Base-by-base conservation (phyloP, 1,140 invertebrate species). In the Drosophila triauraria region DNA sequence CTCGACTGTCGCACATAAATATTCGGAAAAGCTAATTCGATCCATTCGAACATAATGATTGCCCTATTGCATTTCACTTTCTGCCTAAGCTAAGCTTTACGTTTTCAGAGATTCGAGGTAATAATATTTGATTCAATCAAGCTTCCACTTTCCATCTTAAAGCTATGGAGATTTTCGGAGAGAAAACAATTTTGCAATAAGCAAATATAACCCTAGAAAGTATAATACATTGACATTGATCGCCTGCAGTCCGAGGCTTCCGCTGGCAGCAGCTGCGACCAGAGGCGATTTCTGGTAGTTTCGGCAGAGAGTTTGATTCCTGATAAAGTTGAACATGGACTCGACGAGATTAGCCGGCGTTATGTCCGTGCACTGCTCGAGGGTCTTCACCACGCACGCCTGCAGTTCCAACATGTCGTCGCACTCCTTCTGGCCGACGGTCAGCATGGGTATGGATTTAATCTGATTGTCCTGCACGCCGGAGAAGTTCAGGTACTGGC, bases 291-390 rank as follows among this genome's bases (percentile, higher is more conserved):
- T 68, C 15, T 90, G 68, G 47, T 71, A 84, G n/a, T 90, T 80
- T 12, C 87, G 91, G 58, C 91, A 92, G 1, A 92, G 51, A 4
- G 91, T 92, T 59, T 92, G 91, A 46, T 92, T 92, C 46, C 91
- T 78, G 25, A 92, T 91, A 30, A 95, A 97, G 62, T 95, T 96
- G 81, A 97, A 96, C 68, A 97, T 94, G 0, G 96, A 95, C 54
- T 97, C 96, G 0, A 96, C 94, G 23, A 97, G 95, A 84, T 97
- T 97, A 12, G 95, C 96, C 0, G 96, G 95, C 0, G 96, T 97
- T 6, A 96, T 96, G 80, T 96, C 95, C 1, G 92, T 78, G 75
- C 97, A 97, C 7, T 92, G 93, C 88, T 96, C 96, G 54, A 97
- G 84, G 17, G 94, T 94, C 0, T 78, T 78, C 1, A 97, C 96